Conservation (phyloP, 2,888 invertebrate species). For the Pandemis heparana region DNA sequence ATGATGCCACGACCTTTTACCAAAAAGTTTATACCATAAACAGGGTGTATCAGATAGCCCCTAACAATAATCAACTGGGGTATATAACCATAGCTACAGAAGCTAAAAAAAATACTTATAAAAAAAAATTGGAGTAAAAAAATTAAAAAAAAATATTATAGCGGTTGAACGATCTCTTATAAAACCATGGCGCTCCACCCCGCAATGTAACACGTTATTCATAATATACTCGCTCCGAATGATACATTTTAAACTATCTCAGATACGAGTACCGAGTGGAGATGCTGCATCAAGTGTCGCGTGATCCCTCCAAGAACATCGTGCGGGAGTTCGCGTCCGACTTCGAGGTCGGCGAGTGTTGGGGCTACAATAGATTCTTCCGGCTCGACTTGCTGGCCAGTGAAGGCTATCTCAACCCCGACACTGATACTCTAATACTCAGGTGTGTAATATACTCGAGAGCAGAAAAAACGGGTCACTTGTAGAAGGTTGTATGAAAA, state of each 20-base stretch:
- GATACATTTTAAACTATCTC: constrained; percentile 10
- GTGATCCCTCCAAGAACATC: constrained; percentile 94
- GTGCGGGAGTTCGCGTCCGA: constrained; percentile 97
- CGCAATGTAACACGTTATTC: no score
- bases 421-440: constrained; percentile 93
- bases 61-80: no score
- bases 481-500: no score
- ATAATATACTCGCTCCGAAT: not conserved
- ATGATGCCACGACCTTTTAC: no score
- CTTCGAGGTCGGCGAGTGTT: constrained; percentile 98
- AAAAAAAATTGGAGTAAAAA: no score
- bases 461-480: no score
- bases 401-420: constrained; percentile 95
- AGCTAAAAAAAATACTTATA: no score
- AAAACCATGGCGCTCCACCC: no score
- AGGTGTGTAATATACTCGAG: constrained; percentile 67
- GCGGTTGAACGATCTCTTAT: not conserved
- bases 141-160: no score
- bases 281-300: constrained; percentile 96
- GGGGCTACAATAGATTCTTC: constrained; percentile 98
- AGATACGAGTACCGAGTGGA: constrained; percentile 97
- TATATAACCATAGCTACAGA: no score
- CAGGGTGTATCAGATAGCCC: no score
- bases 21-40: no score
- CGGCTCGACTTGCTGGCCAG: constrained; percentile 94